Evolutionary conservation across 2,797 vertebrate species (phyloP).

Genomic region (Rhynchonycteris naso): DNA sequence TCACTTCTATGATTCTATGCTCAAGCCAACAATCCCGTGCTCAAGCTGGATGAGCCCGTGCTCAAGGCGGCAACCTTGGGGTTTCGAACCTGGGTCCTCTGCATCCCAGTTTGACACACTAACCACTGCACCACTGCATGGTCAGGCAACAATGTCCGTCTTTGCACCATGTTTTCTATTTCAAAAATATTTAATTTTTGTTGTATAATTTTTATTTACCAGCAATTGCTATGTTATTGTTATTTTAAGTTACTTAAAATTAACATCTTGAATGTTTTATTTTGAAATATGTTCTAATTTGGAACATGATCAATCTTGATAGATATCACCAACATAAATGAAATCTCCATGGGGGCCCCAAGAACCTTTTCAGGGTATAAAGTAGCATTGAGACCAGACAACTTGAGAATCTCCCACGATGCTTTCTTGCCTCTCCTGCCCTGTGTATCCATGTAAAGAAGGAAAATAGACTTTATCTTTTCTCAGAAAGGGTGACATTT

Average conservation of each 20-base stretch:
- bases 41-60: too few species aligned
- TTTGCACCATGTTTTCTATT: neutral
- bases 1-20: too few species aligned
- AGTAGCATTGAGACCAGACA: neutral
- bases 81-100: too few species aligned
- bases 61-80: too few species aligned
- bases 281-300: neutral
- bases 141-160: too few species aligned
- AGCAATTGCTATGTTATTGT: neutral
- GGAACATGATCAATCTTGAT: neutral
- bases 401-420: neutral
- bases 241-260: neutral
- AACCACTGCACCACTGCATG: too few species aligned
- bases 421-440: neutral
- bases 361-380: neutral
- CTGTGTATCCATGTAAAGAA: accelerated
- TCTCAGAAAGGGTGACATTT: neutral
- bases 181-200: neutral
- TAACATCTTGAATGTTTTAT: neutral
- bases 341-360: neutral
- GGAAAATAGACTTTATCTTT: neutral
- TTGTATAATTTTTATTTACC: neutral
- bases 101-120: too few species aligned
- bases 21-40: too few species aligned
- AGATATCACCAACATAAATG: neutral